phyloP scores from a whole-genome alignment of 2,888 invertebrate species.

The Scaptomyza polygonia region DNA sequence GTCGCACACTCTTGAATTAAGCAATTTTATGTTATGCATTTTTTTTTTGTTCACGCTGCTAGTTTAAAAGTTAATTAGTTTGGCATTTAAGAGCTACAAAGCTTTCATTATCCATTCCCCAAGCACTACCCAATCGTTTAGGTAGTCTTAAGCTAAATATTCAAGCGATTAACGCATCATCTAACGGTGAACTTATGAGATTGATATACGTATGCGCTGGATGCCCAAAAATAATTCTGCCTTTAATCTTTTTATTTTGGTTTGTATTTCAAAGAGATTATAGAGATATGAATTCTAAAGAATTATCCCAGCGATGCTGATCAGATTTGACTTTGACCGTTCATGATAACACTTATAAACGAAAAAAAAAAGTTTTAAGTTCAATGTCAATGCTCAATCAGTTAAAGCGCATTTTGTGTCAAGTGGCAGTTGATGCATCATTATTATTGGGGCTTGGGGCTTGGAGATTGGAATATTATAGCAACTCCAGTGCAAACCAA shows the following conservation, averaged over 20 bases:
- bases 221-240: slow-evolving; percentile 29
- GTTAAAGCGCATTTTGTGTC: slow-evolving; percentile 60
- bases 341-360: slow-evolving; percentile 43
- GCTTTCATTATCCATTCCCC: slow-evolving; percentile 2
- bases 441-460: slow-evolving; percentile 1
- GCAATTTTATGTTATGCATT: not conserved
- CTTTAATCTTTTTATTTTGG: too few species aligned
- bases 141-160: slow-evolving; percentile 49
- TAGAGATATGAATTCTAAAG: slow-evolving; percentile 53
- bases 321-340: slow-evolving; percentile 31
- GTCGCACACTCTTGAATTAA: not conserved
- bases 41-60: slow-evolving; percentile 2
- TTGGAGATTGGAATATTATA: slow-evolving; percentile 16
- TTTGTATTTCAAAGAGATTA: slow-evolving; percentile 55
- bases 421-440: slow-evolving; percentile 59
- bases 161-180: slow-evolving; percentile 61
- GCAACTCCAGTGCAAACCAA: slow-evolving; percentile 50
- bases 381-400: slow-evolving; percentile 71
- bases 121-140: slow-evolving; percentile 36
- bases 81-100: slow-evolving; percentile 33
- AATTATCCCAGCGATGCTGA: slow-evolving; percentile 32
- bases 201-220: slow-evolving; percentile 68
- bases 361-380: slow-evolving; percentile 37
- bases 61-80: slow-evolving; percentile 60
- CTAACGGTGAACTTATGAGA: slow-evolving; percentile 70